Percentiles rank a stretch among this genome's conserved stretches.
Conservation (phyloP, 2,113 vertebrate species). For the Syngnathus scovelli region DNA sequence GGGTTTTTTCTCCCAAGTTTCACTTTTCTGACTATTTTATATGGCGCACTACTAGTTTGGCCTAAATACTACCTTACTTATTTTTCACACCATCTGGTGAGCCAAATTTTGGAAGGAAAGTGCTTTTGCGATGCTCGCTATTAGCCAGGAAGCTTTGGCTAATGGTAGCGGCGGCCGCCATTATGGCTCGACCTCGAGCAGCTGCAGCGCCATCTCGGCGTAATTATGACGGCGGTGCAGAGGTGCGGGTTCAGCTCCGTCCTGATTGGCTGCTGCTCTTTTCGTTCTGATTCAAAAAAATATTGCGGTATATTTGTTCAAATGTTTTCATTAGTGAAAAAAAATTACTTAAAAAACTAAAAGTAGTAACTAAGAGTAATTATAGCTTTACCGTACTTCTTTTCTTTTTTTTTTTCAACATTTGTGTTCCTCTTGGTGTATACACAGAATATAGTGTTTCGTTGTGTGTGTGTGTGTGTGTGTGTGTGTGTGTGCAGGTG, state of each 20-base stretch:
- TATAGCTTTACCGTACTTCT: too few relatives aligned
- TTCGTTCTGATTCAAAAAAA: too few relatives aligned
- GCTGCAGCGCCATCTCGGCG: conserved; percentile 26
- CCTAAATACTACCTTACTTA: neutral
- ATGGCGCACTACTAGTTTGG: neutral
- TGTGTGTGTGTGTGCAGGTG: conserved; percentile 70
- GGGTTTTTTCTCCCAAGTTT: neutral
- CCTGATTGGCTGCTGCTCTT: neutral
- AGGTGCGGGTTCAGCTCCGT: neutral
- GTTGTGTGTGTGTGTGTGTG: conserved; percentile 29
- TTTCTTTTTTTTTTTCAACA: neutral
- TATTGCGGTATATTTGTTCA: too few relatives aligned
- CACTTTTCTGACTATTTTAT: neutral
- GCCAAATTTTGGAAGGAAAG: neutral
- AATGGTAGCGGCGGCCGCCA: conserved; percentile 42
- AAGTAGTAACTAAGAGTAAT: too few relatives aligned
- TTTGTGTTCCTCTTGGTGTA: conserved; percentile 14
- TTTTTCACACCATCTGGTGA: neutral
- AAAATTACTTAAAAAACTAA: too few relatives aligned
- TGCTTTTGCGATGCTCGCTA: conserved; percentile 1
- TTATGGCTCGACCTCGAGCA: conserved; percentile 46
- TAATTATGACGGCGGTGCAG: conserved; percentile 23
- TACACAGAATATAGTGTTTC: conserved; percentile 14
- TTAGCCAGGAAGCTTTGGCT: conserved; percentile 14
- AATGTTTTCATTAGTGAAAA: too few relatives aligned